These are phyloP conservation scores for Galleria mellonella DNA, from an alignment of 1,140 invertebrate genomes.

Conservation along the genomic window DNA sequence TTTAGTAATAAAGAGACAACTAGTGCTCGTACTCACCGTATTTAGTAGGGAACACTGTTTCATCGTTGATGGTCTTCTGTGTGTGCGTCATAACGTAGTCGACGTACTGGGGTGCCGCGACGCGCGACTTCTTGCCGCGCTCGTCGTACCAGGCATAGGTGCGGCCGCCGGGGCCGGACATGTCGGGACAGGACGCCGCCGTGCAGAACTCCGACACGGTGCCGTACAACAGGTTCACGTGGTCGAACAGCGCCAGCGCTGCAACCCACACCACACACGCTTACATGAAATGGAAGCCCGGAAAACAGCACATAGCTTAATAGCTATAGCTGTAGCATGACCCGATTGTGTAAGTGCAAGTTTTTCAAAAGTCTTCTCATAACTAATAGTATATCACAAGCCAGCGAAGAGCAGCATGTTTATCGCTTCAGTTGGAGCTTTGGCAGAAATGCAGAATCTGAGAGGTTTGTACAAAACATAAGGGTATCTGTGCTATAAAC, in stretches of 20 bases:
- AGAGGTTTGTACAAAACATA: too few species aligned
- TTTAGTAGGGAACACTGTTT: conserved; percentile 98
- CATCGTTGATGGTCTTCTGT: conserved; percentile 97
- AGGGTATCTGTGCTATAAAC: too few species aligned
- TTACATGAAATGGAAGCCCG: too few species aligned
- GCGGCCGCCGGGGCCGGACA: conserved; percentile 95
- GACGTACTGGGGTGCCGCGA: conserved; percentile 97
- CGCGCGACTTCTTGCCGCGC: conserved; percentile 97
- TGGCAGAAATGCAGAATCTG: too few species aligned
- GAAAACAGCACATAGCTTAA: too few species aligned
- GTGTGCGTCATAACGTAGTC: conserved; percentile 99
- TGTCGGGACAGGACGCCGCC: conserved; percentile 92
- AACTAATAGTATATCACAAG: too few species aligned
- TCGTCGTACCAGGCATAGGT: conserved; percentile 99
- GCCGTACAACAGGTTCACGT: conserved; percentile 98
- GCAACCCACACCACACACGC: conserved; percentile 38
- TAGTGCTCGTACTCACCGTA: conserved; percentile 82
- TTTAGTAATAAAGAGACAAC: too few species aligned
- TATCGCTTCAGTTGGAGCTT: too few species aligned
- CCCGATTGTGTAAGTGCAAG: too few species aligned
- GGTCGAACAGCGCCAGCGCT: conserved; percentile 98
- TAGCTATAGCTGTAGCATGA: too few species aligned
- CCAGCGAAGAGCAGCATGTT: too few species aligned
- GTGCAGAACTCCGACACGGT: conserved; percentile 99
- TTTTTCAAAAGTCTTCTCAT: too few species aligned